Evolutionary conservation across 2,888 invertebrate species (phyloP), one percentile per base, ranked within the genome.

Genomic region (Mimachlamys varia): DNA sequence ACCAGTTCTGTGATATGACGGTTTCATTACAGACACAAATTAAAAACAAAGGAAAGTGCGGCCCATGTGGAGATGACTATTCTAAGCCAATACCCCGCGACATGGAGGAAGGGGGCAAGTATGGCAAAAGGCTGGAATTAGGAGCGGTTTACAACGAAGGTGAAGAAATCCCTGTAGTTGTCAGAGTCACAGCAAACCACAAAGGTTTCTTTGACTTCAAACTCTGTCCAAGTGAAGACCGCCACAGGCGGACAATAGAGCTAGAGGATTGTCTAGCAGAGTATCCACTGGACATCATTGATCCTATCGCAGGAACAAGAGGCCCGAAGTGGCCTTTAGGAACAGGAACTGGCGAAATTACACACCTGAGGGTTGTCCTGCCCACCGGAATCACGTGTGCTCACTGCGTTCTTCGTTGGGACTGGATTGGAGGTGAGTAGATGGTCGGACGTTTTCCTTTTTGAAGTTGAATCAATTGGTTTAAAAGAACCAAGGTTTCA

Each of bases 161-260:
- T 27, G 76, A 76, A 10, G 27, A 27, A 12, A 76, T 76, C 10
- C 12, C 76, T 33, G 33, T 76, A 13, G 76, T 33, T 27, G 27
- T 76, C 12, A 76, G 33, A 33, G 22, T 76, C 76, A 76, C 76
- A 7, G 76, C 76, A 33, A 27, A 76, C 33, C 76, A 76, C 22
- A 27, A 33, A 27, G 76, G 76, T 22, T 76, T 76, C 76, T 76
- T 76, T 15, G 76, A 76, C 76, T 76, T 76, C 76, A 76, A 76
- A 33, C 76, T 76, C 76, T 76, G 76, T 33, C 33, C 76, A 2
- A 76, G 76, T 12, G 33, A 27, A 27, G 15, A 76, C 33, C 7
- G 1, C 3, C 27, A 27, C 12, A 76, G 76, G 33, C 27, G 76
- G 33, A 76, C 76, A 27, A 76, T 10, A 22, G 33, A 76, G 27